Conservation (phyloP, 2,888 invertebrate species). For the Eristalis tenax region DNA sequence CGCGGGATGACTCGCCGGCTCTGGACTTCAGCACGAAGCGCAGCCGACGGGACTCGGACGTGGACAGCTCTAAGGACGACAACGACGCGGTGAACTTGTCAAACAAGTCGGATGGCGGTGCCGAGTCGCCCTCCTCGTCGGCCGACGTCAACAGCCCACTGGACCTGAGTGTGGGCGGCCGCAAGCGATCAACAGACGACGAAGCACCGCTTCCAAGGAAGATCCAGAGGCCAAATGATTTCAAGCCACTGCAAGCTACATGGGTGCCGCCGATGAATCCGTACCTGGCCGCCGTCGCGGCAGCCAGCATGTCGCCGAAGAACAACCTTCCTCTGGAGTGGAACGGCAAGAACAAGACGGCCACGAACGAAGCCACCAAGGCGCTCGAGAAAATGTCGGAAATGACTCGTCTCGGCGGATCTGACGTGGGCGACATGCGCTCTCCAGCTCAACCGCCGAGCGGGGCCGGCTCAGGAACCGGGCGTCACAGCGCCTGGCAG, state of each 20-base stretch:
- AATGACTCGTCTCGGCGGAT: constrained; percentile 89
- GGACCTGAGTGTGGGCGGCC: constrained; percentile 90
- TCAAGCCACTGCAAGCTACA: constrained; percentile 86
- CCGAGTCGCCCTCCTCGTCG: constrained; percentile 77
- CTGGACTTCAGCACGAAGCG: constrained; percentile 92
- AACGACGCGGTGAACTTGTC: constrained; percentile 85
- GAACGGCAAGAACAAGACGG: constrained; percentile 91
- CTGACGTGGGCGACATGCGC: constrained; percentile 82
- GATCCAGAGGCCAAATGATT: constrained; percentile 86
- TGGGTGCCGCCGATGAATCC: constrained; percentile 92
- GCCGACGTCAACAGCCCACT: constrained; percentile 84
- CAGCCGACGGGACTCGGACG: constrained; percentile 82
- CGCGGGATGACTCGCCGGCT: constrained; percentile 83
- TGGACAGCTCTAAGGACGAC: constrained; percentile 83
- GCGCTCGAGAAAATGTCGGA: constrained; percentile 96
- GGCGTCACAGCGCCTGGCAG: constrained; percentile 96
- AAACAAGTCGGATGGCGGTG: constrained; percentile 68
- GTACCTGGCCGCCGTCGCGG: constrained; percentile 90
- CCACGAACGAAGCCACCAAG: constrained; percentile 91
- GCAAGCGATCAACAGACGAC: constrained; percentile 87
- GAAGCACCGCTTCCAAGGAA: constrained; percentile 86
- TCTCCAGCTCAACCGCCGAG: constrained; percentile 62
- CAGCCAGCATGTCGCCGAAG: constrained; percentile 88
- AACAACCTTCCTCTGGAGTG: constrained; percentile 84
- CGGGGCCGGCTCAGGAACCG: constrained; percentile 76